Conservation (phyloP, 2,797 vertebrate species). For the Clamator glandarius region DNA sequence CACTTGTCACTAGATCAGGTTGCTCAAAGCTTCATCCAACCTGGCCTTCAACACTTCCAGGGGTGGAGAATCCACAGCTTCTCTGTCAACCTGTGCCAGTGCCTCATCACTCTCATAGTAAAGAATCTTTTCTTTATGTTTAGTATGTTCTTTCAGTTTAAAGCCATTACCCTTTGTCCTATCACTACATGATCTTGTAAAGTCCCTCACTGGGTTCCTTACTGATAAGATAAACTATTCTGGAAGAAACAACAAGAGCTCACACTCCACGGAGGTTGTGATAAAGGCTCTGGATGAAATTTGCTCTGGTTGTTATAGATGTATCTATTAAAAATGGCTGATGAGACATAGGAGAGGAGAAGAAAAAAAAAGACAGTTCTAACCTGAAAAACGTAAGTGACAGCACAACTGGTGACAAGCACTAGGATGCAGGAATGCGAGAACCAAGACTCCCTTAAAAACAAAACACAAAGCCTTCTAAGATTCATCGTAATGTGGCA, state of each 20-base stretch:
- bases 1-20: too few relatives aligned
- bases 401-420: neutral
- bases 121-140: too few relatives aligned
- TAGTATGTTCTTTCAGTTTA: too few relatives aligned
- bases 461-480: neutral
- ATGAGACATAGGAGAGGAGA: neutral
- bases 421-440: neutral
- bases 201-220: too few relatives aligned
- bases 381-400: neutral
- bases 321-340: neutral
- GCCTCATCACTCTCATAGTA: too few relatives aligned
- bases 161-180: too few relatives aligned
- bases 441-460: neutral
- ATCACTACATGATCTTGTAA: too few relatives aligned
- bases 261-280: neutral
- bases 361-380: neutral
- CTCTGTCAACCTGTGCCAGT: too few relatives aligned
- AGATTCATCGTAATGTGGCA: accelerated
- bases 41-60: too few relatives aligned
- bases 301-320: neutral
- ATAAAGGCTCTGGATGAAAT: neutral
- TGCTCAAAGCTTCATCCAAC: too few relatives aligned
- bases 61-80: too few relatives aligned
- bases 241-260: neutral
- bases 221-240: neutral